Evolutionary conservation across 2,797 vertebrate genomes (phyloP), one percentile per base, ranked within the genome.

Genomic region (Gadopsis marmoratus): DNA sequence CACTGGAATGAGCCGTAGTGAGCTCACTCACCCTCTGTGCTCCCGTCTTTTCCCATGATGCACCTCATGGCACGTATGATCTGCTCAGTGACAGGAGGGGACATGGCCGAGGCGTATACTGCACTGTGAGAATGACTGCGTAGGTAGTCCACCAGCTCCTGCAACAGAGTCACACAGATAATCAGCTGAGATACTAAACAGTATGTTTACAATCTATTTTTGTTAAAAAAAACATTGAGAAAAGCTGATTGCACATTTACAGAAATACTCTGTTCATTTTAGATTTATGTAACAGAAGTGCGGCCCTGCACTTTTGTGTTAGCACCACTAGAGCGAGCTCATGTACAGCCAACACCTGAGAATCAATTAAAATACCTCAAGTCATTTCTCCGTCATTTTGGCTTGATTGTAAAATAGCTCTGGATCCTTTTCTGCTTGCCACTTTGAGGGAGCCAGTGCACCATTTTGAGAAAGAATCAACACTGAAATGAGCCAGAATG

Each of bases 91-190:
- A 98, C 77, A 0, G 96, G 93, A 0, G 97, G 95, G 73, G 96
- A 97, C 97, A 99, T 97, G 23, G 97, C 96, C 0, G 96, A 84
- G 77, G 96, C 96, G 3, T 99, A 98, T 11, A 94, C 92, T 16
- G 96, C 95, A 14, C 96, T 97, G 90, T 99, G 97, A 51, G 97
- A 99, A 78, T 96, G 93, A 76, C 86, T 82, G 43, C 97, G 95
- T 85, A 99, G 91, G 89, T 97, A 97, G 89, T 97, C 96, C 94
- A 99, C 97, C 82, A 97, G 93, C 48, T 94, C 96, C 97, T 98
- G 94, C 48, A 91, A 93, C 0, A 87, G 0, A 73, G 54, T 70
- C 19, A 71, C 5, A n/a, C 13, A 71, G 19, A 56, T 4, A 26
- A 33, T 55, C 41, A 73, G 45, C 41, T 59, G 1, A 35, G 7